These are phyloP conservation scores for Lordiphosa andalusiaca DNA, from an alignment of 2,888 invertebrate species.

Conservation along the genomic window DNA sequence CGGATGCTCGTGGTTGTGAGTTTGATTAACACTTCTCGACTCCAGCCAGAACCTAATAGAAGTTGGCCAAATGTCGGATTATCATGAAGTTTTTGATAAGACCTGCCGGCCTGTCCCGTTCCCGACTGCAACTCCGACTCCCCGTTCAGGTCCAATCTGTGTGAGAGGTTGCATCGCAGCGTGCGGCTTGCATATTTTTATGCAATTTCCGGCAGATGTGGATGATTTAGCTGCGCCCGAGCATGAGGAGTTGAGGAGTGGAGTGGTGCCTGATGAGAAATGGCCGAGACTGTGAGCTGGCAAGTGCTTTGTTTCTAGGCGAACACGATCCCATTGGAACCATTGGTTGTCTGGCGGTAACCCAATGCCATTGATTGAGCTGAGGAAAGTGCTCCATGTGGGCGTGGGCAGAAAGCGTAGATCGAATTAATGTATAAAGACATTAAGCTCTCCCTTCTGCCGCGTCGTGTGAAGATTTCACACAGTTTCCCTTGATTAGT, in stretches of 20 bases:
- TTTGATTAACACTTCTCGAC: conserved; percentile 56
- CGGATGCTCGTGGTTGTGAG: conserved; percentile 41
- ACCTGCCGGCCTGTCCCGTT: conserved; percentile 32
- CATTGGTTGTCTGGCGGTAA: neutral
- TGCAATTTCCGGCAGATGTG: conserved; percentile 75
- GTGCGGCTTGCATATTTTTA: conserved; percentile 66
- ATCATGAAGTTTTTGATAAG: conserved; percentile 73
- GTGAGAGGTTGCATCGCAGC: conserved; percentile 28
- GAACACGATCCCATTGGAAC: too few species aligned
- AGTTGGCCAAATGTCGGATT: conserved; percentile 68
- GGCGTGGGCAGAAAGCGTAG: conserved; percentile 53
- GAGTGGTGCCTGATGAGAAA: conserved; percentile 55
- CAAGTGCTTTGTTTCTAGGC: conserved; percentile 23
- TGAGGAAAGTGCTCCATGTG: conserved; percentile 50
- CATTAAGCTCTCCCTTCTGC: conserved; percentile 21
- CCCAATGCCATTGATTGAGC: conserved; percentile 18
- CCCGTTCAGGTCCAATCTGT: neutral
- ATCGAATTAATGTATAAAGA: conserved; percentile 49
- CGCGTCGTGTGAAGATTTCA: conserved; percentile 55
- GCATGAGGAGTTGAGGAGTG: conserved; percentile 23
- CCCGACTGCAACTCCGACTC: neutral
- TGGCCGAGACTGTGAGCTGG: conserved; percentile 43
- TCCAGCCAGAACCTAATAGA: conserved; percentile 36
- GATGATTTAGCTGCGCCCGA: conserved; percentile 61
- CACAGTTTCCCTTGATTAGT: conserved; percentile 76